Base-by-base conservation (phyloP, 2,888 invertebrate species). In the Galerucella pusilla region DNA sequence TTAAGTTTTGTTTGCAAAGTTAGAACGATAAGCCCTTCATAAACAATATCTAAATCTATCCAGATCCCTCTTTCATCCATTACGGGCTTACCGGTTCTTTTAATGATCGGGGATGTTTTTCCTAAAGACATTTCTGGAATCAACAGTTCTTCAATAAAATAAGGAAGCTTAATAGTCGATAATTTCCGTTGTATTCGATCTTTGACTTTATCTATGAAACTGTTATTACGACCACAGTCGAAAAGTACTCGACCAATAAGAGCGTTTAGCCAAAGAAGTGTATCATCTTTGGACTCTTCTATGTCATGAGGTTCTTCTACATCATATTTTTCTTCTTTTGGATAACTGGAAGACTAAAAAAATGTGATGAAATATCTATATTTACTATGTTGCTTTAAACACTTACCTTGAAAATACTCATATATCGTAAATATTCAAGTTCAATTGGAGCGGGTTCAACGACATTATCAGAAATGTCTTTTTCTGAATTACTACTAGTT, bases 1-100 rank as follows among this genome's bases (percentile, higher is more conserved):
- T 97, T 97, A 80, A 97, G 90, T 86, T 97, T 96, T 2, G 97
- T 97, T 85, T 95, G 94, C 52, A 98, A 90, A 2, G 94, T 94
- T 90, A 97, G 93, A 78, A 92, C 91, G 60, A 95, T 91, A 79
- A 91, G 90, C 68, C 96, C 96, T 81, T 92, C 92, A 88, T 96
- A 96, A 3, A 91, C 90, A 74, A 97, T 87, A 84, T 96, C 94
- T 14, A 97, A 89, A 87, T 97, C 96, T 0, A 96, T 90, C 97
- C 97, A 98, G 72, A 97, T 89, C 54, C 97, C 97, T 84, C 93
- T 91, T 80, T 93, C 92, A 88, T 97, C 95, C 77, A 94, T 87
- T 61, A 90, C 87, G 0, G 97, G 96, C 77, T 90, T 88, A 16
- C 90, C 88, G 70, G 92, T 90, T 67, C 90, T 90, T 79, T 90